These are phyloP conservation scores for Charaxes varanes DNA, from an alignment of 1,140 invertebrate species.

Conservation along the genomic window DNA sequence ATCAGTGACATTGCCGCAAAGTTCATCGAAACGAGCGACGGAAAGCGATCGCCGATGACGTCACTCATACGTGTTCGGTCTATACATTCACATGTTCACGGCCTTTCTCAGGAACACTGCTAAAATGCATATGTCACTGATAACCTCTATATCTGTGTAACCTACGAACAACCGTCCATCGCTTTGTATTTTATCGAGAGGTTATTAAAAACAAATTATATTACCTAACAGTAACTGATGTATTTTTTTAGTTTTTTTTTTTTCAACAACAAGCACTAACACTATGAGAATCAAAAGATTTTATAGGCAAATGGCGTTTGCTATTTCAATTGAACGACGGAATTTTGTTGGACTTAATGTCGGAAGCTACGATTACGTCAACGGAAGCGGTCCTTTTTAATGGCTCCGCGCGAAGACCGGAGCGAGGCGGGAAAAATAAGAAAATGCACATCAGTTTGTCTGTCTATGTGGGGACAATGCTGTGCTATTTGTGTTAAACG, in stretches of 20 bases:
- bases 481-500: slow-evolving; percentile 68
- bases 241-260: neutral
- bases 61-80: slow-evolving; percentile 36
- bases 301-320: slow-evolving; percentile 20
- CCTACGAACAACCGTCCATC: neutral
- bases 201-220: neutral
- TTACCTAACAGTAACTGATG: neutral
- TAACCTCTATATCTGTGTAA: slow-evolving; percentile 6
- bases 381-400: slow-evolving; percentile 48
- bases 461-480: slow-evolving; percentile 67
- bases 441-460: slow-evolving; percentile 60
- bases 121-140: slow-evolving; percentile 7
- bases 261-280: no score
- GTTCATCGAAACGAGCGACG: slow-evolving; percentile 35
- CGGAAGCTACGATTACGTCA: slow-evolving; percentile 47
- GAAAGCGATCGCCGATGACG: slow-evolving; percentile 39
- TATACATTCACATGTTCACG: slow-evolving; percentile 17
- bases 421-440: slow-evolving; percentile 51
- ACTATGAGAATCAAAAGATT: slow-evolving; percentile 25
- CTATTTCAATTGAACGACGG: slow-evolving; percentile 6
- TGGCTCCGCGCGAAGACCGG: slow-evolving; percentile 24
- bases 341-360: slow-evolving; percentile 27
- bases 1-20: slow-evolving; percentile 58
- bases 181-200: neutral
- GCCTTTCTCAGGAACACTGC: slow-evolving; percentile 3